A percentile compares a stretch with the other conserved stretches of the same genome.
These are phyloP conservation scores for Diogma glabrata DNA, from an alignment of 2,888 invertebrate genomes.

Conservation along the genomic window DNA sequence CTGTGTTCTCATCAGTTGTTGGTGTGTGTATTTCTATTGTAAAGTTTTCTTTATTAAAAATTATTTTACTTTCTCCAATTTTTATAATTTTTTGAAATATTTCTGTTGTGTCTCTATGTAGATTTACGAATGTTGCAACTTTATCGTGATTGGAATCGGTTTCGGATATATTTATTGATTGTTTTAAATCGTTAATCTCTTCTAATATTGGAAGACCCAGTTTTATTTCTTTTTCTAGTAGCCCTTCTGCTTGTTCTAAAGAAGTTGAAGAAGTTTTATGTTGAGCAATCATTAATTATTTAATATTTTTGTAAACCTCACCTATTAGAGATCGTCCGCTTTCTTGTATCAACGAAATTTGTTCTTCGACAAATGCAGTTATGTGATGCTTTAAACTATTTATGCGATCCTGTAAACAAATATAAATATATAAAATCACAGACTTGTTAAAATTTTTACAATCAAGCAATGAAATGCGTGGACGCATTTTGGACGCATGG, in stretches of 20 bases:
- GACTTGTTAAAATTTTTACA: no score
- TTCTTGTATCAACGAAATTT: conserved; percentile 40
- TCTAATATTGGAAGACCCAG: background rate
- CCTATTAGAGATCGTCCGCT: no score
- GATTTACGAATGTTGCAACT: conserved; percentile 44
- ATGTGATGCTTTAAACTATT: conserved; percentile 43
- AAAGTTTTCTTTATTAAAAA: conserved; percentile 1
- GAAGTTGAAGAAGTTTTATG: no score
- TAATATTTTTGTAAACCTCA: no score
- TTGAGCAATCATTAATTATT: no score
- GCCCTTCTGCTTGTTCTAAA: conserved; percentile 35
- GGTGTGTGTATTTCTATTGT: background rate
- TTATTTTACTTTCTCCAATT: conserved; percentile 37
- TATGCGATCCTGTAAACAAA: conserved; percentile 38
- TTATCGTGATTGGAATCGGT: conserved; percentile 21
- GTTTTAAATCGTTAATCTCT: background rate
- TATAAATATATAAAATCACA: no score
- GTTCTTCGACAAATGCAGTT: conserved; percentile 39
- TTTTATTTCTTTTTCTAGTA: conserved; percentile 27
- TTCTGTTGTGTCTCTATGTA: conserved; percentile 46
- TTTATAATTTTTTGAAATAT: conserved; percentile 44
- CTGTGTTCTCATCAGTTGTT: background rate
- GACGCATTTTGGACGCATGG: no score
- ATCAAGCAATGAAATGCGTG: no score
- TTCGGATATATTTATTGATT: background rate